phyloP scores from a whole-genome alignment of 2,888 invertebrate species.

The Mechanitis messenoides region DNA sequence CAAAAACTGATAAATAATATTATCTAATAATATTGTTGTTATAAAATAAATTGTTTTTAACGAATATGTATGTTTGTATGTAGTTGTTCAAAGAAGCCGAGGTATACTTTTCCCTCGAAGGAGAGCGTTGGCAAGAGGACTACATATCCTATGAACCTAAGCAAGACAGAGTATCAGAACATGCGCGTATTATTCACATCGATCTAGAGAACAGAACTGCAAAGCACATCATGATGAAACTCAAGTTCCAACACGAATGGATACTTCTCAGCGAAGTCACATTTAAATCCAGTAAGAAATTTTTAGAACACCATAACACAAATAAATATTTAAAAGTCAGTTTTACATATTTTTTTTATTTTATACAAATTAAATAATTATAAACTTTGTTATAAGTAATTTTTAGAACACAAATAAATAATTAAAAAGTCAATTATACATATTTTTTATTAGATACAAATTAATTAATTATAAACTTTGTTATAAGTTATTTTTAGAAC shows the following conservation, averaged over 20 bases:
- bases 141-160: conserved; percentile 80
- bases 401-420: too few species aligned
- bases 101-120: conserved; percentile 88
- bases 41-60: neutral
- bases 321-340: too few species aligned
- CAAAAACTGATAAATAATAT: too few species aligned
- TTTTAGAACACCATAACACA: neutral
- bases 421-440: neutral
- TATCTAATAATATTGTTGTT: too few species aligned
- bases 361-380: too few species aligned
- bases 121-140: conserved; percentile 83
- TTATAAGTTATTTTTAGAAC: too few species aligned
- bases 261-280: conserved; percentile 92
- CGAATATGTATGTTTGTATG: neutral
- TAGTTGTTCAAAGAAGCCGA: conserved; percentile 86
- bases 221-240: conserved; percentile 83
- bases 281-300: conserved; percentile 84
- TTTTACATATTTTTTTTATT: too few species aligned
- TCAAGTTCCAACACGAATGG: conserved; percentile 89
- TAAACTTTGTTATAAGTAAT: too few species aligned
- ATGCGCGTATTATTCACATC: conserved; percentile 81
- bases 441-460: neutral
- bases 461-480: neutral
- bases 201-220: conserved; percentile 85
- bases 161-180: conserved; percentile 73